A percentile compares a stretch with the other conserved stretches of the same genome.
Evolutionary conservation across 2,113 vertebrate genomes (phyloP).

Genomic region (Anoura caudifer): DNA sequence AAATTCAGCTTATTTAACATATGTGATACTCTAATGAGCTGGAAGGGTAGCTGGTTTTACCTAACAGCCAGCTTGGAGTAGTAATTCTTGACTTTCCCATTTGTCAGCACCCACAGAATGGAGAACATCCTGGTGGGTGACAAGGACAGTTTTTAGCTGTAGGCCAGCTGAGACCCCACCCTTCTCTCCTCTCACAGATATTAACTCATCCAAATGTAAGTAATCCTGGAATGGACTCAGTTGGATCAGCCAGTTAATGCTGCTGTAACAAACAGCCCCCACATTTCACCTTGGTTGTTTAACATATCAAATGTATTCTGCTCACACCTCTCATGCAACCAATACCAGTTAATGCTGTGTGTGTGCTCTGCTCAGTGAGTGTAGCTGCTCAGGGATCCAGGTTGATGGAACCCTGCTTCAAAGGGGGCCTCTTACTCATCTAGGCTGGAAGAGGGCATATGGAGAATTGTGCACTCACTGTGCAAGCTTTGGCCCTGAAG

Average conservation of each 20-base stretch:
- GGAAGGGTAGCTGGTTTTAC: background rate
- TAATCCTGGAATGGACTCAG: background rate
- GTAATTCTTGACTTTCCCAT: background rate
- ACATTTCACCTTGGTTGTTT: background rate
- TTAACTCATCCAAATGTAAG: background rate
- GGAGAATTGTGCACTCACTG: background rate
- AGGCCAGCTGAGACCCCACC: background rate
- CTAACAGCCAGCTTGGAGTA: background rate
- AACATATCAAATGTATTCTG: background rate
- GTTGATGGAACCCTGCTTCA: background rate
- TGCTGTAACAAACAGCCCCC: background rate
- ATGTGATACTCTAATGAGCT: background rate
- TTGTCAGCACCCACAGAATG: background rate
- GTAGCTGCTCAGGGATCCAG: background rate
- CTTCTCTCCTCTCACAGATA: background rate
- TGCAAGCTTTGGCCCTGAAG: background rate
- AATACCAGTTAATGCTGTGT: background rate
- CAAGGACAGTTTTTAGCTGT: background rate
- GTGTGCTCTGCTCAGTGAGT: background rate
- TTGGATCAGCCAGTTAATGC: background rate
- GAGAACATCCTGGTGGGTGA: background rate
- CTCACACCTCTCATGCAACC: rapidly evolving
- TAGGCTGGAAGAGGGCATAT: background rate
- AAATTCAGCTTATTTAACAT: background rate
- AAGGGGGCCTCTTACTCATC: background rate